These are phyloP conservation scores for Tholera decimalis DNA, from an alignment of 2,888 invertebrate genomes.

Conservation along the genomic window DNA sequence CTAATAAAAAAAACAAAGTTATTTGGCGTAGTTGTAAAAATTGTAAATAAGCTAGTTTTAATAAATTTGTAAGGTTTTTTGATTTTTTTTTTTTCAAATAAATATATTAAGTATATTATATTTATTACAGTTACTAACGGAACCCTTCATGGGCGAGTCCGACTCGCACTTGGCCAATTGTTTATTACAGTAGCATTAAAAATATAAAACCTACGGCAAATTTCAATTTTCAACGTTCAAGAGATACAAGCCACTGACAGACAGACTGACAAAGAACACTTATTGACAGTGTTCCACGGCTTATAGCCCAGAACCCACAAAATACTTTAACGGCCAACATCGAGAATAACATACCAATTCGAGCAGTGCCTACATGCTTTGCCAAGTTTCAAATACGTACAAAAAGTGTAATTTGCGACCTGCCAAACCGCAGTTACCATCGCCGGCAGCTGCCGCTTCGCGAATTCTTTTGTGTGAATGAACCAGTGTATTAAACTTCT, in stretches of 20 bases:
- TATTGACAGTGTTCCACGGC: too few species aligned
- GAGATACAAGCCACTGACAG: not conserved
- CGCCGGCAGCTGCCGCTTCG: slow-evolving; percentile 54
- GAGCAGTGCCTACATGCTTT: slow-evolving; percentile 38
- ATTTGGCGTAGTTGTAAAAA: too few species aligned
- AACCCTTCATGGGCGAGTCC: too few species aligned
- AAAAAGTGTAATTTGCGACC: slow-evolving; percentile 62
- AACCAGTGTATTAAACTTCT: slow-evolving; percentile 59
- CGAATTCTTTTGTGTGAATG: slow-evolving; percentile 60
- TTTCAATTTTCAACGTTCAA: not conserved
- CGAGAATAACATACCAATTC: slow-evolving; percentile 55
- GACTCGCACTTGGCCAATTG: too few species aligned
- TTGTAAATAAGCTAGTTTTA: too few species aligned
- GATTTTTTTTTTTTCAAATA: too few species aligned
- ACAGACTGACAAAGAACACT: too few species aligned
- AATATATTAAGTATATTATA: too few species aligned
- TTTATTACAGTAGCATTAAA: too few species aligned
- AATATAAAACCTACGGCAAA: not conserved
- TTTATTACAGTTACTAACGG: too few species aligned
- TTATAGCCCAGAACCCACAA: not conserved
- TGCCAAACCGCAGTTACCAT: slow-evolving; percentile 63
- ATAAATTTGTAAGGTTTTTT: too few species aligned
- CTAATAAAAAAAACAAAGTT: too few species aligned
- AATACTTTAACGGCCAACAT: slow-evolving; percentile 32
- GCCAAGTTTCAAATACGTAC: slow-evolving; percentile 62